Conservation (phyloP, 2,888 invertebrate genomes). For the Homarus gammarus region DNA sequence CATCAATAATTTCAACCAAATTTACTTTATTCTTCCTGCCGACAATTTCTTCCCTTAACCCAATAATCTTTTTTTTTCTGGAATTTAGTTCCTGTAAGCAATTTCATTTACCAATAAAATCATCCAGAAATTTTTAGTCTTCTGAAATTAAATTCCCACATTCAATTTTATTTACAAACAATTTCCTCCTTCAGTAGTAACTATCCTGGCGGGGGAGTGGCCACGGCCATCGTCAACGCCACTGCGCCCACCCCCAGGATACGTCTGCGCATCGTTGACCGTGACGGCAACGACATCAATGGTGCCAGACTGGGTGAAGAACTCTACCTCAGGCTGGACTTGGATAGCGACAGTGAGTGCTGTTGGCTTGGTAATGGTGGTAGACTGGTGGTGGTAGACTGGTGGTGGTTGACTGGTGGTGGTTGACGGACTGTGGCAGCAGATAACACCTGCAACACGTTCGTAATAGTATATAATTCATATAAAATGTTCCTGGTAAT, state of each 20-base stretch:
- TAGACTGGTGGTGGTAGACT: background rate
- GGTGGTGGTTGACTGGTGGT: background rate
- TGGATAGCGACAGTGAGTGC: constrained; percentile 81
- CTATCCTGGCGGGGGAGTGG: constrained; percentile 75
- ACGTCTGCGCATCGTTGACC: constrained; percentile 83
- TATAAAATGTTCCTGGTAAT: constrained; percentile 36
- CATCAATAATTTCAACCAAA: too few relatives aligned
- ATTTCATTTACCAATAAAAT: too few relatives aligned
- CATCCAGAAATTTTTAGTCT: too few relatives aligned
- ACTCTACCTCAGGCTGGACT: constrained; percentile 84
- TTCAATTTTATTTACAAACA: background rate
- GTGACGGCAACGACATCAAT: constrained; percentile 82
- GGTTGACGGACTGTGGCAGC: background rate
- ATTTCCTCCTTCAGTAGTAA: constrained; percentile 16
- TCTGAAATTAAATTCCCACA: too few relatives aligned
- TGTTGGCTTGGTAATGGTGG: background rate
- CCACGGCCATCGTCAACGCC: constrained; percentile 80
- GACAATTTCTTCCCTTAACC: too few relatives aligned
- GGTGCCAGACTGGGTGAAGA: constrained; percentile 86
- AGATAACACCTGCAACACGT: background rate
- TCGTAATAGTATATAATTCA: background rate
- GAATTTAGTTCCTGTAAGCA: too few relatives aligned
- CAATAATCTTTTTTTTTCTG: too few relatives aligned
- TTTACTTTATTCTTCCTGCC: too few relatives aligned
- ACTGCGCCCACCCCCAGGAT: constrained; percentile 81